Base-by-base conservation (phyloP, 2,113 vertebrate species). In the Gadus chalcogrammus region DNA sequence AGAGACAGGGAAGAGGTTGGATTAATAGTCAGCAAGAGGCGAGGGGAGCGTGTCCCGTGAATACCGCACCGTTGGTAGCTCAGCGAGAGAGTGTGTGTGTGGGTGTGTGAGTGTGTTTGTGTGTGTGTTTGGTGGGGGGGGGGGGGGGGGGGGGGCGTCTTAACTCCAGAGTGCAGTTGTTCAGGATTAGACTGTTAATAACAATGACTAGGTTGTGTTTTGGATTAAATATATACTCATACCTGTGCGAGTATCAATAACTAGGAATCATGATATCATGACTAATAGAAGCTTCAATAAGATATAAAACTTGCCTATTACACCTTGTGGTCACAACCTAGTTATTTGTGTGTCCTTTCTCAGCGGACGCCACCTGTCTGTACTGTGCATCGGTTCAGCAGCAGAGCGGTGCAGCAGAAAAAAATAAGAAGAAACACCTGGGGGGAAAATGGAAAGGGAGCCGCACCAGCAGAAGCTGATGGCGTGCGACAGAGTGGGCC, bases 101-200 rank as follows among this genome's bases (percentile, higher is more conserved):
- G 31, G 4, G 31, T 35, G 31, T 35, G 31, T 35, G 31, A 5
- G 31, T 35, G 31, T 35, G 31, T 35, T 4, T 35, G 31, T 3
- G 31, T 3, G 60, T 12, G 60, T 35, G 3, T 55, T 1, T 3
- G 53, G 16, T 3, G 16, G 16, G 53, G 53, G 53, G 60, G 35
- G 38, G 53, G 22, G n/a, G 71, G 64, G 71, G 64, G 67, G 59
- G 53, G 72, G 24, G 24, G 24, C 24, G 2, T 24, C 24, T 24
- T 79, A 75, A 84, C 87, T 86, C 62, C 78, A 35, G 81, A 89
- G 90, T 89, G 88, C 91, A 91, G 89, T 84, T 90, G 84, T 69
- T 76, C 68, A 70, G 52, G 58, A 28, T 70, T 63, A 71, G 52
- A 59, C 73, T 67, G 13, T 17, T 42, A 12, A 61, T 67, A 3